These are phyloP conservation scores for Drosophila lacicola DNA, from an alignment of 2,888 invertebrate species.

Conservation along the genomic window DNA sequence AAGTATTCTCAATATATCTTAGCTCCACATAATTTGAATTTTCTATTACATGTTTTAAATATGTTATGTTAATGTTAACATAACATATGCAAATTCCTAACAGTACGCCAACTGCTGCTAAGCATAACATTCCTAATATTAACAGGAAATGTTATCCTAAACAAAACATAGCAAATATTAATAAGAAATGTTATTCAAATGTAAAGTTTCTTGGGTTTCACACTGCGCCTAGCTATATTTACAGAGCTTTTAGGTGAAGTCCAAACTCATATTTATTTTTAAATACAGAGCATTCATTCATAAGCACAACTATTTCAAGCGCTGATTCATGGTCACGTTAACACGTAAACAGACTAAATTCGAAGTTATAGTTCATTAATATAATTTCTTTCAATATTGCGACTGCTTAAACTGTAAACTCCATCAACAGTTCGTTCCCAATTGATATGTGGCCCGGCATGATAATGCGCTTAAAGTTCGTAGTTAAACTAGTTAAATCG, in stretches of 20 bases:
- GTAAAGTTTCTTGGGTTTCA: neutral
- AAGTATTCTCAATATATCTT: too few species aligned
- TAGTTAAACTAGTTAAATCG: slow-evolving; percentile 41
- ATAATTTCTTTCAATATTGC: slow-evolving; percentile 29
- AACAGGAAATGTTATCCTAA: too few species aligned
- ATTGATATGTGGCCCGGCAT: slow-evolving; percentile 26
- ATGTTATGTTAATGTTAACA: too few species aligned
- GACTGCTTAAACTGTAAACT: slow-evolving; percentile 58
- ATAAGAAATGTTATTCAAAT: neutral
- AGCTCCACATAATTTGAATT: too few species aligned
- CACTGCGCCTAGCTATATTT: neutral
- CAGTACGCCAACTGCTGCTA: too few species aligned
- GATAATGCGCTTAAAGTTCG: slow-evolving; percentile 3
- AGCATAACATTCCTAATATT: neutral
- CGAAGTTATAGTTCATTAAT: slow-evolving; percentile 38
- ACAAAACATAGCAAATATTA: too few species aligned
- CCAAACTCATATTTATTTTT: neutral
- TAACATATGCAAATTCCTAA: too few species aligned
- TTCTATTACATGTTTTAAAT: too few species aligned
- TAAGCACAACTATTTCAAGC: slow-evolving; percentile 1
- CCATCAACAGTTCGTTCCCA: slow-evolving; percentile 66
- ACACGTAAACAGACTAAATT: slow-evolving; percentile 10
- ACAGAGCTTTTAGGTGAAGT: neutral
- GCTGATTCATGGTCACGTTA: slow-evolving; percentile 34
- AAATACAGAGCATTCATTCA: slow-evolving; percentile 24